Evolutionary conservation across 2,888 invertebrate genomes (phyloP).

Genomic region (Notodonta dromedarius): DNA sequence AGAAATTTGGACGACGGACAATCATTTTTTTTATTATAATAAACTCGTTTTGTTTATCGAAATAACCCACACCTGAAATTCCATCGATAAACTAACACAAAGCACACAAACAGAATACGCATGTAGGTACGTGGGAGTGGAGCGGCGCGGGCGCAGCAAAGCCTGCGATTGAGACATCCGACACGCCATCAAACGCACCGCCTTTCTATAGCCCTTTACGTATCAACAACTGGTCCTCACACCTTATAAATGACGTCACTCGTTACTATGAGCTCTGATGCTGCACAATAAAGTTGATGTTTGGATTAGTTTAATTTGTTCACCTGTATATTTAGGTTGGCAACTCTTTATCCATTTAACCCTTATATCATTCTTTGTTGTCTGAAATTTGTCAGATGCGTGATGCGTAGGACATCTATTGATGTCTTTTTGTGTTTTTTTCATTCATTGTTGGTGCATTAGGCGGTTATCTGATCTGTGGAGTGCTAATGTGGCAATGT

Average conservation of each 20-base stretch:
- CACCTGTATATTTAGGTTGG: constrained; percentile 38
- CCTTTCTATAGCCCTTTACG: constrained; percentile 71
- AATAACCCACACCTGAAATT: constrained; percentile 29
- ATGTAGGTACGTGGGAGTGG: constrained; percentile 61
- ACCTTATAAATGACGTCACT: constrained; percentile 37
- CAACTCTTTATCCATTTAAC: constrained; percentile 71
- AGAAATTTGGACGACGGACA: not conserved
- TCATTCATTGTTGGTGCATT: constrained; percentile 59
- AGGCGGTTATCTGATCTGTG: constrained; percentile 63
- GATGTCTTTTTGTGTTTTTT: constrained; percentile 47
- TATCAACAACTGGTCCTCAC: constrained; percentile 53
- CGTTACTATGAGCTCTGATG: constrained; percentile 16
- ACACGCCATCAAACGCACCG: constrained; percentile 78
- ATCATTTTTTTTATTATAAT: not conserved
- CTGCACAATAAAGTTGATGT: constrained; percentile 34
- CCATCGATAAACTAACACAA: constrained; percentile 43
- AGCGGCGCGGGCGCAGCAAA: constrained; percentile 67
- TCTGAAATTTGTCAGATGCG: constrained; percentile 80
- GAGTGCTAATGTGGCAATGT: constrained; percentile 60
- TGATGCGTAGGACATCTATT: constrained; percentile 64
- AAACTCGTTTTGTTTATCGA: constrained; percentile 6
- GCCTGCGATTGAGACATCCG: constrained; percentile 81
- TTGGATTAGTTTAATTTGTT: constrained; percentile 20
- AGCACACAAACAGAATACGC: constrained; percentile 51
- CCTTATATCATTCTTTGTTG: constrained; percentile 79